These are phyloP conservation scores for Aphidius ervi DNA, from an alignment of 1,140 invertebrate species.

Conservation along the genomic window DNA sequence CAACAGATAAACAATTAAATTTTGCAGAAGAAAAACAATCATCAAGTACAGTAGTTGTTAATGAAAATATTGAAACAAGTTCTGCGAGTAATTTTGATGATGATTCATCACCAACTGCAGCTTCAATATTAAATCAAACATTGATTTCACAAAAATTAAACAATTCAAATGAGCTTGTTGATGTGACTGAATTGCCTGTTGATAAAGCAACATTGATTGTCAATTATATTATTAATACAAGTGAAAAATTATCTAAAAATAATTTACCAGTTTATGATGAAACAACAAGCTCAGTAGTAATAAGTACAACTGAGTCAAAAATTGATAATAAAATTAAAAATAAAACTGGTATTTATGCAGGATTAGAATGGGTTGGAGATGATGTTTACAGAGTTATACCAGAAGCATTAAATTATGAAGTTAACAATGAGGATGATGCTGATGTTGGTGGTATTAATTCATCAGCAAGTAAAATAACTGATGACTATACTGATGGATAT, in stretches of 20 bases:
- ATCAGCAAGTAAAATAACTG: slow-evolving; percentile 2
- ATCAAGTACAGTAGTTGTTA: no score
- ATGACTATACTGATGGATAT: slow-evolving; percentile 24
- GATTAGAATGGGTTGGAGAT: slow-evolving; percentile 47
- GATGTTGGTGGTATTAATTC: slow-evolving; percentile 16
- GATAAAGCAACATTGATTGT: background rate
- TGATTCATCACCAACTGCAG: no score
- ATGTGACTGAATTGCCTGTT: no score
- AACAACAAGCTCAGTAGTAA: background rate
- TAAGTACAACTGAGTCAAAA: background rate
- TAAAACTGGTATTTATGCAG: slow-evolving; percentile 37
- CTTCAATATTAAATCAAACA: no score
- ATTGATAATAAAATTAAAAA: background rate
- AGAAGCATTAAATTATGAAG: slow-evolving; percentile 33
- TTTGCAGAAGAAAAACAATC: no score
- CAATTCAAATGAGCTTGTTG: no score
- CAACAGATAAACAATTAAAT: no score
- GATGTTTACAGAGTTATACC: slow-evolving; percentile 49
- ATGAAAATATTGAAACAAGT: no score
- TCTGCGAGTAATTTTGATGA: no score
- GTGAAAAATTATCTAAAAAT: no score
- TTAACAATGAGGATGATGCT: slow-evolving; percentile 27
- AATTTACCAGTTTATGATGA: background rate
- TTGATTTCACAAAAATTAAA: no score
- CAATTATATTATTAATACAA: background rate